Percentiles rank a stretch among this genome's conserved stretches.
These are phyloP conservation scores for Aythya fuligula DNA, from an alignment of 2,797 vertebrate genomes.

Conservation along the genomic window DNA sequence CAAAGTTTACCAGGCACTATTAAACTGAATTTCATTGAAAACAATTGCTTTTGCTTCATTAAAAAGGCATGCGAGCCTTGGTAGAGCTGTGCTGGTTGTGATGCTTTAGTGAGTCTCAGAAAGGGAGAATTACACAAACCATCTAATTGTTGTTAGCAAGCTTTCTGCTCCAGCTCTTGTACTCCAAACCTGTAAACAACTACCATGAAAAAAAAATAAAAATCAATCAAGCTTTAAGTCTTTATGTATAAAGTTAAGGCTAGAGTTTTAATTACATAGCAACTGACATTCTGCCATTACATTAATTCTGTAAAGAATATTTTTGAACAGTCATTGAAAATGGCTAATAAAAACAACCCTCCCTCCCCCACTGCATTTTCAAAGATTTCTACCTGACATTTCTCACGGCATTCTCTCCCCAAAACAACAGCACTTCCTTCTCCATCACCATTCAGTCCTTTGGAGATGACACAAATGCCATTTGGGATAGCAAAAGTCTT, in stretches of 20 bases:
- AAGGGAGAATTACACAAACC: background rate
- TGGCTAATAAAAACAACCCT: background rate
- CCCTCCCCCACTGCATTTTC: background rate
- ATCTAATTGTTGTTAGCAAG: background rate
- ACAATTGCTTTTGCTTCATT: background rate
- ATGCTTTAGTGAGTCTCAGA: background rate
- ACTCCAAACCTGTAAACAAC: background rate
- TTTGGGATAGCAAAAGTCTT: background rate
- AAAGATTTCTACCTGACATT: background rate
- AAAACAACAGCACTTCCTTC: background rate
- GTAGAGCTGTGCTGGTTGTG: background rate
- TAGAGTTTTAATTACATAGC: background rate
- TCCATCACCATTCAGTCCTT: background rate
- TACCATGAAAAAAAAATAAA: background rate
- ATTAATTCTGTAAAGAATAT: background rate
- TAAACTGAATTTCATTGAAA: background rate
- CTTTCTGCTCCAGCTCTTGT: background rate
- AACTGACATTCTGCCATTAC: background rate
- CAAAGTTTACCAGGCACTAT: background rate
- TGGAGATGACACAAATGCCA: background rate
- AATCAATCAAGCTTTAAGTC: background rate
- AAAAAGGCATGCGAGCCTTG: background rate
- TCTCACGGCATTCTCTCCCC: background rate
- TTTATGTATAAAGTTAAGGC: slow-evolving; percentile 16
- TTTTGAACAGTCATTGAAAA: background rate